Base-by-base conservation (phyloP, 2,797 vertebrate species). In the Brotula barbata region DNA sequence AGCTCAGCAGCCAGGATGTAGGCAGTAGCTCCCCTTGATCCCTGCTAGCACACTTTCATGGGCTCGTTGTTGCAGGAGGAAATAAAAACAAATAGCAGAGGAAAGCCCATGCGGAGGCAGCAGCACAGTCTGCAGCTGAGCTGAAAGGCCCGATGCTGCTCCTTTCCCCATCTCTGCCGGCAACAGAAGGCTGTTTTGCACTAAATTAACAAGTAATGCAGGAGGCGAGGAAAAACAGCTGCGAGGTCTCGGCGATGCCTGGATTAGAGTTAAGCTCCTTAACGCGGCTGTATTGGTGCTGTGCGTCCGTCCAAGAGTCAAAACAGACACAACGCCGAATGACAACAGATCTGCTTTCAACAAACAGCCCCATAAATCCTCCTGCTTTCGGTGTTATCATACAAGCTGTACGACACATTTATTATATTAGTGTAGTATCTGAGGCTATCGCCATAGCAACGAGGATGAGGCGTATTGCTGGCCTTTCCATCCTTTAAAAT, bases 251-350 rank as follows among this genome's bases (percentile, higher is more conserved):
- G 81, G 77, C 71, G 58, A 56, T 64, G 57, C 63, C 68, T 15
- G 86, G 89, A 90, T 90, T 90, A 87, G 70, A 78, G 66, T 57
- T 87, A 90, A 91, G 83, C 85, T 81, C 65, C 80, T 90, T 89
- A 86, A 75, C 81, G 56, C 43, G 77, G 61, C 64, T 74, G 69
- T 62, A 73, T 79, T 68, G 69, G 65, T 81, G 80, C 60, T 31
- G 34, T 46, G 61, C 62, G 75, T 83, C 82, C 81, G 69, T 80
- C 73, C 60, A 57, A 61, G 62, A 80, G 77, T 83, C 83, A 84
- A 78, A 89, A 88, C 85, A 80, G 72, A 80, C 72, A 47, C 50
- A 52, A 31, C 43, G 22, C 25, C 31, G 41, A 73, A 51, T 36
- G 25, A 49, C 74, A 68, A 73, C 49, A 72, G 53, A 75, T 70